Evolutionary conservation across 2,797 vertebrate genomes (phyloP).

Genomic region (Naso thynnoides): DNA sequence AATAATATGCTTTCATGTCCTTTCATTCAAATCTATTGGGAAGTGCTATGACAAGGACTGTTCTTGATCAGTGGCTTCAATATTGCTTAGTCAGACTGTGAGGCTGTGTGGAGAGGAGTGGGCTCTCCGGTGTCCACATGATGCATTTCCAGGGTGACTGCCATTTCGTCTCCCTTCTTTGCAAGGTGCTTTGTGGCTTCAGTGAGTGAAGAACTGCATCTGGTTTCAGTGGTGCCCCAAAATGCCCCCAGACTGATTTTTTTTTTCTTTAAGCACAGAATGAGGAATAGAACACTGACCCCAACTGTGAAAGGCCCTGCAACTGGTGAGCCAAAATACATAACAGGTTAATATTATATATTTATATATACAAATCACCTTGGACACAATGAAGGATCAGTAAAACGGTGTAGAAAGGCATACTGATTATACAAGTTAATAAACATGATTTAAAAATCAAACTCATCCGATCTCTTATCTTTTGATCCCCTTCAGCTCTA

Average conservation of each 20-base stretch:
- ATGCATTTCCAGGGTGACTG: constrained; percentile 77
- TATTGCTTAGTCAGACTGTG: constrained; percentile 87
- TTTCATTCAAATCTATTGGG: constrained; percentile 85
- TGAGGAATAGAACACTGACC: constrained; percentile 67
- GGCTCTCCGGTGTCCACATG: constrained; percentile 72
- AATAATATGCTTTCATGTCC: constrained; percentile 82
- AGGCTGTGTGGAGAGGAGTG: constrained; percentile 78
- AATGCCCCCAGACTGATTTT: constrained; percentile 62
- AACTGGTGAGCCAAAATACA: constrained; percentile 81
- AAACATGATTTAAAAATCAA: constrained; percentile 81
- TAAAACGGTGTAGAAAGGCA: constrained; percentile 85
- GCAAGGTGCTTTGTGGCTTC: constrained; percentile 85
- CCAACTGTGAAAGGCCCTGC: constrained; percentile 74
- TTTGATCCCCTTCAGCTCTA: constrained; percentile 73
- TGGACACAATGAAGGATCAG: constrained; percentile 80
- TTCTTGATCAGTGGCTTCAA: constrained; percentile 86
- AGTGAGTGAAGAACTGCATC: constrained; percentile 86
- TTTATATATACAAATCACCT: constrained; percentile 85
- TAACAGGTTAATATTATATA: constrained; percentile 83
- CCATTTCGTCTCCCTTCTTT: constrained; percentile 67
- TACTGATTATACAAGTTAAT: constrained; percentile 81
- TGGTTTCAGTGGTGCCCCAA: constrained; percentile 77
- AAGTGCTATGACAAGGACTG: constrained; percentile 88
- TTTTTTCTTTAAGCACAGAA: constrained; percentile 64
- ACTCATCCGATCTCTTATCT: constrained; percentile 69